These are phyloP conservation scores for Pentamera pediparva DNA, from an alignment of 53 echinoderm and acorn worm genomes.

Conservation along the genomic window DNA sequence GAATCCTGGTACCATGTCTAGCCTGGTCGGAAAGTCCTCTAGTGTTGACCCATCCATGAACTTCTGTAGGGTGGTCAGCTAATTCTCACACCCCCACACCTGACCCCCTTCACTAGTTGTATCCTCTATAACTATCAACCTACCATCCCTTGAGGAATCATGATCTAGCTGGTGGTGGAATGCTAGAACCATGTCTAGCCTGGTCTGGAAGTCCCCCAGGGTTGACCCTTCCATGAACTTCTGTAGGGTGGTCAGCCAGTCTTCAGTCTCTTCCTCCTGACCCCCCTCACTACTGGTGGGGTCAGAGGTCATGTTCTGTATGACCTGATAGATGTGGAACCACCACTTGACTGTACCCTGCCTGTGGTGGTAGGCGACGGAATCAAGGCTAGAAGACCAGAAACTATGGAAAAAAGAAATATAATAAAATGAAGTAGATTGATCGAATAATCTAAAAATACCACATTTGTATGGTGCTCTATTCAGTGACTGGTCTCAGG, in stretches of 20 bases:
- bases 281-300: background rate
- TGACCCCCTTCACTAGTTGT: no score
- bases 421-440: no score
- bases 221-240: constrained; percentile 89
- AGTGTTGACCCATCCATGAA: no score
- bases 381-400: constrained; percentile 86
- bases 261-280: background rate
- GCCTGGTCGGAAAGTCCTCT: no score
- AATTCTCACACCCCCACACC: no score
- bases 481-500: no score
- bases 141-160: no score
- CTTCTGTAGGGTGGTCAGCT: no score
- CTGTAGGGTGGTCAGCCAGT: constrained; percentile 50
- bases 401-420: no score
- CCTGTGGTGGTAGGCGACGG: constrained; percentile 60
- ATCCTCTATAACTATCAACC: no score
- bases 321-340: constrained; percentile 83
- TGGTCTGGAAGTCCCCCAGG: constrained; percentile 68
- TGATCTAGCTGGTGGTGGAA: constrained; percentile 67
- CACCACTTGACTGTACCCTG: constrained; percentile 79
- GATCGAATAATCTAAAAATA: background rate
- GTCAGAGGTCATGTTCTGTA: constrained; percentile 40
- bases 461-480: background rate
- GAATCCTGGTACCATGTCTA: no score
- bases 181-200: constrained; percentile 67